Conservation (phyloP, 1,140 invertebrate species). For the Zaprionus ornatus region DNA sequence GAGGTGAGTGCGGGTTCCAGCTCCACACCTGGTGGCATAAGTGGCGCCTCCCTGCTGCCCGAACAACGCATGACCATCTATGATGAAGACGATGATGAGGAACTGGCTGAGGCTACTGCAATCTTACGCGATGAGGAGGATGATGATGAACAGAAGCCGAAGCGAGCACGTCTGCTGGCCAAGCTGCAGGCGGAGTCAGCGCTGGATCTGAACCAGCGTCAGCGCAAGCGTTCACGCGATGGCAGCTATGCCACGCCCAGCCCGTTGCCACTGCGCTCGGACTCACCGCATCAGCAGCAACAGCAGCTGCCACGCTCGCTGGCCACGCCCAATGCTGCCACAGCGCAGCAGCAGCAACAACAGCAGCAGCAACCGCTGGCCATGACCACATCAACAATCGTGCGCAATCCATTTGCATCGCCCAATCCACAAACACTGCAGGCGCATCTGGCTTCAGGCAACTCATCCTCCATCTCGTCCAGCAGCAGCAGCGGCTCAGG, state of each 20-base stretch:
- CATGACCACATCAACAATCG: conserved; percentile 79
- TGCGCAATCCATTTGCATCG: conserved; percentile 79
- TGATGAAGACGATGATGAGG: conserved; percentile 79
- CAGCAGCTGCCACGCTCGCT: neutral
- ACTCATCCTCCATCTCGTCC: conserved; percentile 8
- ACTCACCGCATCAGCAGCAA: conserved; percentile 28
- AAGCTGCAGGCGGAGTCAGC: conserved; percentile 47
- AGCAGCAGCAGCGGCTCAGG: conserved; percentile 22
- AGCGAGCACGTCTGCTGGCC: conserved; percentile 57
- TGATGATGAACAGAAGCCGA: conserved; percentile 70
- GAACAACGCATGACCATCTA: conserved; percentile 80
- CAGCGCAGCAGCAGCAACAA: conserved; percentile 21
- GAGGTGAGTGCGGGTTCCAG: conserved; percentile 88
- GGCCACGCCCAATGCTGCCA: conserved; percentile 21
- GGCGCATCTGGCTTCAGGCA: conserved; percentile 22
- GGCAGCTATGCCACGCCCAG: conserved; percentile 84
- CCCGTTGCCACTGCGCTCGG: conserved; percentile 84
- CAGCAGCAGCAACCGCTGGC: conserved; percentile 59
- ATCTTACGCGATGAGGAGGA: conserved; percentile 57
- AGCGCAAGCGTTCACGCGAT: conserved; percentile 73
- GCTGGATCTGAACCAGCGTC: conserved; percentile 66
- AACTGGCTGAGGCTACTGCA: conserved; percentile 51
- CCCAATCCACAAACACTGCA: conserved; percentile 65
- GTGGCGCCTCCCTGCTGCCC: conserved; percentile 75
- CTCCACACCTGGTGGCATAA: conserved; percentile 54